Evolutionary conservation across 2,888 invertebrate genomes (phyloP).

Genomic region (Tanypteryx hageni): DNA sequence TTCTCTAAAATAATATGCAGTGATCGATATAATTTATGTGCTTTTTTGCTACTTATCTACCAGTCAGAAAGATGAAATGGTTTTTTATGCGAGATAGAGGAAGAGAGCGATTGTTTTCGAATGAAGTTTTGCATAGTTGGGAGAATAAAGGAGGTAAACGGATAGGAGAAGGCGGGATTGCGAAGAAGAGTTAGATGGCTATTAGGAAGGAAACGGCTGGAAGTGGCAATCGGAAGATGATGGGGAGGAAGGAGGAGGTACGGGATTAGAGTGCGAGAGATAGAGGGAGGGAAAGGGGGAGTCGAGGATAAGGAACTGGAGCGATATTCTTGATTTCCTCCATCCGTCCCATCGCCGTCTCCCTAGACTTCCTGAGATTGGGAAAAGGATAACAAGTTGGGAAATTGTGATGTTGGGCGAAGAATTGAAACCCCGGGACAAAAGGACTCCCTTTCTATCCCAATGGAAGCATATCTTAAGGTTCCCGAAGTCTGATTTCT

Average conservation of each 20-base stretch:
- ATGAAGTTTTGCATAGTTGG: no score
- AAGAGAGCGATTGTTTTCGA: no score
- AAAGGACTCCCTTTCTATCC: not conserved
- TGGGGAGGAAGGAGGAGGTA: not conserved
- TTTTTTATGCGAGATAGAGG: no score
- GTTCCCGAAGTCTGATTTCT: not conserved
- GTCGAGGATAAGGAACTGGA: constrained; percentile 4
- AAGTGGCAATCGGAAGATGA: not conserved
- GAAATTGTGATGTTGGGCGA: constrained; percentile 7
- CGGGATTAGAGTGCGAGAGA: not conserved
- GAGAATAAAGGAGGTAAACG: not conserved
- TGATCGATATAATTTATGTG: no score
- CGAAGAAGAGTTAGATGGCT: not conserved
- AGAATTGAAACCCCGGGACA: not conserved
- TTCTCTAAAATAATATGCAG: no score
- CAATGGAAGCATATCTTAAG: not conserved
- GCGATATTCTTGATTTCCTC: constrained; percentile 19
- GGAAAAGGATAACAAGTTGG: constrained; percentile 35
- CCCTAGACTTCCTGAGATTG: constrained; percentile 33
- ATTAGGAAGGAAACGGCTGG: not conserved
- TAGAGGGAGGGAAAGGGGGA: not conserved
- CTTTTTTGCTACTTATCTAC: no score
- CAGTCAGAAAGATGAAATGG: no score
- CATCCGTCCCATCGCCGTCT: constrained; percentile 24
- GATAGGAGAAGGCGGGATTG: not conserved